These are phyloP conservation scores for Nomada fucata DNA, from an alignment of 2,888 invertebrate species.

Conservation along the genomic window DNA sequence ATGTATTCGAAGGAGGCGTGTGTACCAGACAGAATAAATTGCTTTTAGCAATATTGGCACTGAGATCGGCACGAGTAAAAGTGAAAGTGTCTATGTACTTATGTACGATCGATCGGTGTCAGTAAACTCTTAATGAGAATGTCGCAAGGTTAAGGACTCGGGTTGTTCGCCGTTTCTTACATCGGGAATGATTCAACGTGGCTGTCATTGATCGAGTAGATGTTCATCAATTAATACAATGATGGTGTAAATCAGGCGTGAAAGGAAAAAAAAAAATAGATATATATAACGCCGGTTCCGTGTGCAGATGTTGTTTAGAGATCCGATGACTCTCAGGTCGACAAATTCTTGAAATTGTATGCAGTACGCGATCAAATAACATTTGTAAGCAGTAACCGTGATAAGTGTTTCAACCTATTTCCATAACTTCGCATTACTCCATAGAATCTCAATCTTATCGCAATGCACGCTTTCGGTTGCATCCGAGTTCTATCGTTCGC, in stretches of 20 bases:
- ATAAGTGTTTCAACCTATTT: constrained; percentile 11
- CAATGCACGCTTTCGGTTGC: neutral
- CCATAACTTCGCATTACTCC: constrained; percentile 12
- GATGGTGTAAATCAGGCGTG: neutral
- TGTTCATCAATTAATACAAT: constrained; percentile 45
- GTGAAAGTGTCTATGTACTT: constrained; percentile 22
- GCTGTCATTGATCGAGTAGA: neutral
- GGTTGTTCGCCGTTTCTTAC: constrained; percentile 15
- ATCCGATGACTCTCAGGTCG: neutral
- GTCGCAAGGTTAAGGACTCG: constrained; percentile 59
- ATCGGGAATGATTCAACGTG: constrained; percentile 43
- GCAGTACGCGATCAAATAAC: neutral
- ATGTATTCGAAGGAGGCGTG: neutral
- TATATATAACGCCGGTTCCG: neutral
- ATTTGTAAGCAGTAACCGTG: constrained; percentile 7
- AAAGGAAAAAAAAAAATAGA: neutral
- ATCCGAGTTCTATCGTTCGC: constrained; percentile 3
- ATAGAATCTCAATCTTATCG: constrained; percentile 29
- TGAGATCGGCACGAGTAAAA: constrained; percentile 24
- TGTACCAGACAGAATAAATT: constrained; percentile 21
- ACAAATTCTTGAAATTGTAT: constrained; percentile 5
- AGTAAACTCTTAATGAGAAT: constrained; percentile 59
- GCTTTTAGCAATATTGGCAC: neutral
- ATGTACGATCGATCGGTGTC: constrained; percentile 43
- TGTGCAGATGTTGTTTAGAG: neutral